A percentile compares a stretch with the other conserved stretches of the same genome.
phyloP scores from a whole-genome alignment of 2,113 vertebrate genomes.

The Excalfactoria chinensis region DNA sequence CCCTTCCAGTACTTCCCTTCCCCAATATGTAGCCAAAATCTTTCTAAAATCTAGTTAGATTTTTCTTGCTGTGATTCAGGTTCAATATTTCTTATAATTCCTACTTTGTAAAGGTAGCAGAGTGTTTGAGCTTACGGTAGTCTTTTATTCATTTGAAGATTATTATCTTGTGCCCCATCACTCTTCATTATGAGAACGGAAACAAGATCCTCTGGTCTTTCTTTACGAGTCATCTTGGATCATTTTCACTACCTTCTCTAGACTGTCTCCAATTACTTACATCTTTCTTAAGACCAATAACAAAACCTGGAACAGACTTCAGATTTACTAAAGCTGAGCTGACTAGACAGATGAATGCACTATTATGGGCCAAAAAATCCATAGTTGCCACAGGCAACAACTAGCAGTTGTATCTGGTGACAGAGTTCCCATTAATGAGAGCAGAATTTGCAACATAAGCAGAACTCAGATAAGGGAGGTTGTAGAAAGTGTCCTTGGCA shows the following conservation, averaged over 20 bases:
- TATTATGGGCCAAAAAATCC: neutral
- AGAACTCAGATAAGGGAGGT: neutral
- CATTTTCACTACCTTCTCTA: neutral
- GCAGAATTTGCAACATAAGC: neutral
- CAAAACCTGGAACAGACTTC: neutral
- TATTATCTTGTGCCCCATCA: neutral
- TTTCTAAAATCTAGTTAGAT: neutral
- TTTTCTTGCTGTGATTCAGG: neutral
- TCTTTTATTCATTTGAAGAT: neutral
- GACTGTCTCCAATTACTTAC: neutral
- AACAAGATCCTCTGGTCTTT: neutral
- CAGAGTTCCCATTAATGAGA: neutral
- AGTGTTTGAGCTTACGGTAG: neutral
- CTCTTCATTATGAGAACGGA: neutral
- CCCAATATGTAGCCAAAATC: neutral
- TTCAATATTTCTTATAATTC: neutral
- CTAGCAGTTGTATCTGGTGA: neutral
- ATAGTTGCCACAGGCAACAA: constrained; percentile 8
- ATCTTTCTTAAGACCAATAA: neutral
- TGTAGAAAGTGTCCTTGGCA: neutral
- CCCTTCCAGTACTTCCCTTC: neutral
- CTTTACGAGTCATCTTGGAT: neutral
- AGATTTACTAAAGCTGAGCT: neutral
- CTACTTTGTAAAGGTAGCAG: neutral
- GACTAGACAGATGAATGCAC: neutral